phyloP scores from a whole-genome alignment of 2,797 vertebrate species.

The Simalia tracyae region DNA sequence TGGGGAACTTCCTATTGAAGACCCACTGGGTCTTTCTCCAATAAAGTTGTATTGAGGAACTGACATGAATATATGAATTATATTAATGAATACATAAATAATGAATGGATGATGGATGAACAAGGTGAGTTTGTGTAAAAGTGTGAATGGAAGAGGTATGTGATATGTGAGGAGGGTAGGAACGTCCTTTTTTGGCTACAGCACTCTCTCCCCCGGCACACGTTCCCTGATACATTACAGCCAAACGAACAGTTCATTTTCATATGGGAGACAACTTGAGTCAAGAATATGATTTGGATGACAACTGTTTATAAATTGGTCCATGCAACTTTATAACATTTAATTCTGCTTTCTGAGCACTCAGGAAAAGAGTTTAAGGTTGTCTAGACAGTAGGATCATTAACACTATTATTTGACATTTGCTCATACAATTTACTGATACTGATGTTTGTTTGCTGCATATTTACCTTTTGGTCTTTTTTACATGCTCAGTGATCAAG shows the following conservation, averaged over 20 bases:
- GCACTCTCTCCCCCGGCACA: neutral
- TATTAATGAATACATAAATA: neutral
- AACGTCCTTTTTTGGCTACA: neutral
- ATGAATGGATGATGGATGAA: neutral
- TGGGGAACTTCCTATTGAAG: no score
- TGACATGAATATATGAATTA: neutral
- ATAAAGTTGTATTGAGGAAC: neutral
- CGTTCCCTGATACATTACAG: neutral
- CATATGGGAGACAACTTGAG: neutral
- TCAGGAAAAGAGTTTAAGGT: neutral
- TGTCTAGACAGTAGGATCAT: neutral
- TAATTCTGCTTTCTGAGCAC: neutral
- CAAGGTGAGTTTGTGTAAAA: neutral
- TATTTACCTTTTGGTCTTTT: neutral
- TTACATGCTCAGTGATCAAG: neutral
- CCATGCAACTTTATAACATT: neutral
- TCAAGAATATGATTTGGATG: neutral
- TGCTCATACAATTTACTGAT: neutral
- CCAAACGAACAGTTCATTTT: neutral
- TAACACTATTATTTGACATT: neutral
- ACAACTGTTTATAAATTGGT: neutral
- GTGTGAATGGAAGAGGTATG: neutral
- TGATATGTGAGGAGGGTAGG: neutral
- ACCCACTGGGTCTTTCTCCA: neutral
- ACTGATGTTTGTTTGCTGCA: neutral